These are phyloP conservation scores for Tragulus kanchil DNA, from an alignment of 2,113 vertebrate genomes.

Conservation along the genomic window DNA sequence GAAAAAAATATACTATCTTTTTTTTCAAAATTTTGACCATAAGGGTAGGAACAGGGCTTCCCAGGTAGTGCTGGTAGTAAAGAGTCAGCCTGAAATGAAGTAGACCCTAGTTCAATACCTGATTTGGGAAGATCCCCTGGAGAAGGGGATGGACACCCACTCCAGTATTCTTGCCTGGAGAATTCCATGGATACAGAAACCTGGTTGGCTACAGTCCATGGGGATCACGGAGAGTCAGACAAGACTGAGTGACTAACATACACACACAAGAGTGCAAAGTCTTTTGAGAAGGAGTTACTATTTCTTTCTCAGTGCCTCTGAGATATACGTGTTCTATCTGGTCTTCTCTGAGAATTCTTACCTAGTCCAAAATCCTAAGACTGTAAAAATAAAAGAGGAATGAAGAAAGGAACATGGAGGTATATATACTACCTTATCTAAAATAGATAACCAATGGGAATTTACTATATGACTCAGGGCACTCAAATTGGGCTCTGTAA, in stretches of 20 bases:
- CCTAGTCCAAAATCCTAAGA: background rate
- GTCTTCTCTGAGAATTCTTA: background rate
- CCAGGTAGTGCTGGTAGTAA: no score
- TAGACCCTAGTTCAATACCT: no score
- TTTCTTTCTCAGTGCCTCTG: background rate
- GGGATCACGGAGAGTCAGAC: no score
- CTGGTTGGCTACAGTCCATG: no score
- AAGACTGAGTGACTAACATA: no score
- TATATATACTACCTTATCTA: background rate
- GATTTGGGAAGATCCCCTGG: no score
- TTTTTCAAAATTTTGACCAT: background rate
- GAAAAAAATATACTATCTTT: background rate
- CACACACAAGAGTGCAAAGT: background rate
- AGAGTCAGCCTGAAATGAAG: no score
- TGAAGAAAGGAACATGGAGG: background rate
- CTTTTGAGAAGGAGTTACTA: background rate
- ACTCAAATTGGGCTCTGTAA: background rate
- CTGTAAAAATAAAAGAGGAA: background rate
- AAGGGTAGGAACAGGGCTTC: background rate
- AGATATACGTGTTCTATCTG: background rate
- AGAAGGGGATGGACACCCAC: no score
- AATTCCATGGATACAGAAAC: no score
- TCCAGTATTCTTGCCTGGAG: no score
- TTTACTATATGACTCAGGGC: background rate
- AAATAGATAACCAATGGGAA: background rate